Conservation (phyloP, 2,113 vertebrate species). For the Conger conger region DNA sequence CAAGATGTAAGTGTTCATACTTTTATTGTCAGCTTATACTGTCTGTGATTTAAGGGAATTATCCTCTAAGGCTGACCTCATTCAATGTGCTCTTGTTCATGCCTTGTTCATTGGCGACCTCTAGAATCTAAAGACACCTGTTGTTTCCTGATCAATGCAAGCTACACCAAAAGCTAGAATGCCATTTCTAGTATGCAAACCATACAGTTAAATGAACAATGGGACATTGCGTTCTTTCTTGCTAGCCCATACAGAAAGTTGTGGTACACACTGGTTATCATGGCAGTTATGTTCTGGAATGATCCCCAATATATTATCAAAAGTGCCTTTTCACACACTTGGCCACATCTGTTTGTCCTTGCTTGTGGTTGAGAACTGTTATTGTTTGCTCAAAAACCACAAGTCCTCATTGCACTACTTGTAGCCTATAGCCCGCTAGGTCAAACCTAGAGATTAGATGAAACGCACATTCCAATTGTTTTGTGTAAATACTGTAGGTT, state of each 20-base stretch:
- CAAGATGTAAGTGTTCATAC: not conserved
- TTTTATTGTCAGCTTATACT: not conserved
- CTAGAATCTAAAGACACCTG: not conserved
- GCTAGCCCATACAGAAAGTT: constrained; percentile 38
- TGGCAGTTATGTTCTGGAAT: constrained; percentile 46
- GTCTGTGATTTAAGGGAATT: not conserved
- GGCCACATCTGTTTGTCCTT: not conserved
- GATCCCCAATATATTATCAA: constrained; percentile 37
- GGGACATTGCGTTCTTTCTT: constrained; percentile 25
- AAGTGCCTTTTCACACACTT: constrained; percentile 11
- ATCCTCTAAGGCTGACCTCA: not conserved
- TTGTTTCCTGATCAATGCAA: not conserved
- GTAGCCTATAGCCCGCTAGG: not conserved
- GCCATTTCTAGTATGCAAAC: constrained; percentile 8
- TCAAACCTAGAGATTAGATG: not conserved
- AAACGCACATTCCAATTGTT: not conserved
- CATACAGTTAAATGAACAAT: constrained; percentile 26
- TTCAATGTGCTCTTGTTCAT: not conserved
- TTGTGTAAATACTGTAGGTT: not conserved
- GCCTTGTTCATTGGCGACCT: not conserved
- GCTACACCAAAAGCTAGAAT: not conserved
- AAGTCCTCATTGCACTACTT: not conserved
- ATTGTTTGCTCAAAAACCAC: not conserved
- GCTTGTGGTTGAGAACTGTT: not conserved
- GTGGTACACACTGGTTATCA: constrained; percentile 25